Base-by-base conservation (phyloP, 2,888 invertebrate genomes). In the Hololepta plana region DNA sequence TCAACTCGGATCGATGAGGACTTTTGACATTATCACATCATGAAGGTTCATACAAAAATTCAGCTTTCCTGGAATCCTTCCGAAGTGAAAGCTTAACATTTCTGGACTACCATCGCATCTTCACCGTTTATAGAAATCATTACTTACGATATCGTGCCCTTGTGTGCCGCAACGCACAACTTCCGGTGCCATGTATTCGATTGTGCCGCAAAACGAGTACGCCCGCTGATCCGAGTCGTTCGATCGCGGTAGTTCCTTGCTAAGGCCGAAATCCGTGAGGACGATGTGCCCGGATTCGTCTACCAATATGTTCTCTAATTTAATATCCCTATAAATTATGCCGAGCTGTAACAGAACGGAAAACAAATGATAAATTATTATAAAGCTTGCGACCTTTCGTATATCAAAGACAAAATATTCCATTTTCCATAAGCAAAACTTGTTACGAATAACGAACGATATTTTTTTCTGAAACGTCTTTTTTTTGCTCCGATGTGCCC, bases 121-220 rank as follows among this genome's bases (percentile, higher is more conserved):
- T 23, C 20, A 17, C n/a, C 23, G 23, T 12, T 12, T 13, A 13
- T 22, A n/a, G n/a, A 24, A 31, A 32, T 26, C 9, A 21, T 34
- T 50, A 79, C 82, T 82, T 57, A 87, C 85, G 54, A 87, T 84
- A 69, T 91, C 88, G 57, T 95, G 93, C 12, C 95, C 95, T 38
- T 74, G 71, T 28, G 72, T 74, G 33, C 87, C 85, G 28, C 87
- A 84, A 44, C 77, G 56, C 32, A 76, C 74, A 20, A 75, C 73
- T 49, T 76, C 65, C 33, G 53, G 93, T 11, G 93, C 93, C 95
- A 96, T 96, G 56, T 96, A 96, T 53, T 96, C 95, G 43, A 95
- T 84, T 35, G 95, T 96, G 10, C 96, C 96, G 53, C 96, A 96
- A 60, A 93, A 96, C 34, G 91, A 93, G 60, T 91, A 91, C 1